Conservation (phyloP, 1,140 invertebrate genomes). For the Trissolcus basalis region DNA sequence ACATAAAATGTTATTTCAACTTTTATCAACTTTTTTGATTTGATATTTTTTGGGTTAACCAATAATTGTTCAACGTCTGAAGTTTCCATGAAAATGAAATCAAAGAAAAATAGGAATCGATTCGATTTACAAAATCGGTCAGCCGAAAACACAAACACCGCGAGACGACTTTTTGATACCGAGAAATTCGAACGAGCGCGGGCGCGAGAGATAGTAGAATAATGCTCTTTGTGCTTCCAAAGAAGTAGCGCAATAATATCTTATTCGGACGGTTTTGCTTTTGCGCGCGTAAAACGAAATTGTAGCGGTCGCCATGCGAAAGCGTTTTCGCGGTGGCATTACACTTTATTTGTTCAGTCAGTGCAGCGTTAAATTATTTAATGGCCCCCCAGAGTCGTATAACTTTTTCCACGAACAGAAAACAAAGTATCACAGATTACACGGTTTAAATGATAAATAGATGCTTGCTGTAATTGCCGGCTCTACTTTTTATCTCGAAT, state of each 20-base stretch:
- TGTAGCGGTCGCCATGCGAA: background rate
- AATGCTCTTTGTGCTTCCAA: background rate
- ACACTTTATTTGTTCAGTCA: conserved; percentile 26
- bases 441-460: conserved; percentile 27
- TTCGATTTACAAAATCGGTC: too few species aligned
- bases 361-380: conserved; percentile 36
- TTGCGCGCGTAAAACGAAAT: conserved; percentile 23
- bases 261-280: conserved; percentile 19
- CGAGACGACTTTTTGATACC: background rate
- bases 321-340: conserved; percentile 12
- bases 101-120: too few species aligned
- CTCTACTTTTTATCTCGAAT: too few species aligned
- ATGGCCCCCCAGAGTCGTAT: conserved; percentile 11
- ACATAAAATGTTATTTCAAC: too few species aligned
- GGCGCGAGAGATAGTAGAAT: background rate
- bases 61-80: too few species aligned
- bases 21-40: too few species aligned
- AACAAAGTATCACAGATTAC: conserved; percentile 35
- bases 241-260: conserved; percentile 12
- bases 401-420: conserved; percentile 13
- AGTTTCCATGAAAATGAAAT: too few species aligned
- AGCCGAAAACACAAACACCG: too few species aligned
- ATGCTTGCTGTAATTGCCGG: too few species aligned
- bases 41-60: too few species aligned
- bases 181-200: background rate